These are phyloP conservation scores for Coleophora flavipennella DNA, from an alignment of 2,888 invertebrate species.

Conservation along the genomic window DNA sequence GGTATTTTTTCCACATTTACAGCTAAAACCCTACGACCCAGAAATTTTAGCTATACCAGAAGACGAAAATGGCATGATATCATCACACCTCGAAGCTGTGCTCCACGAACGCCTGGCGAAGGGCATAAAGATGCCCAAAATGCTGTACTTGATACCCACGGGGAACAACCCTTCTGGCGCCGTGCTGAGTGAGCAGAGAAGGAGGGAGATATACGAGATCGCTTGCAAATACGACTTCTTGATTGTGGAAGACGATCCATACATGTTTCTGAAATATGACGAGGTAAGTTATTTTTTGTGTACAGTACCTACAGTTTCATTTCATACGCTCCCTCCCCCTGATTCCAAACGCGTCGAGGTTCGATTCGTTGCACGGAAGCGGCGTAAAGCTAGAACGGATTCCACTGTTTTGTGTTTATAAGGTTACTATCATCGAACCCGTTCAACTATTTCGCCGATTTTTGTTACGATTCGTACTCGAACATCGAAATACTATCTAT, in stretches of 20 bases:
- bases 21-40: constrained; percentile 79
- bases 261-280: constrained; percentile 82
- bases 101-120: constrained; percentile 57
- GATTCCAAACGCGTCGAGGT: too few relatives aligned
- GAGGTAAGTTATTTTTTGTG: constrained; percentile 49
- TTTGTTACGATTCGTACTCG: too few relatives aligned
- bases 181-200: constrained; percentile 76
- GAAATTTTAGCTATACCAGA: constrained; percentile 78
- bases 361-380: too few relatives aligned
- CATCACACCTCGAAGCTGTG: constrained; percentile 70
- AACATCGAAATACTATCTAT: too few relatives aligned
- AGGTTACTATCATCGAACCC: too few relatives aligned
- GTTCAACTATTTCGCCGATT: too few relatives aligned
- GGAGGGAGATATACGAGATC: constrained; percentile 79
- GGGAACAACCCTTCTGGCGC: constrained; percentile 84
- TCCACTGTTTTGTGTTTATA: too few relatives aligned
- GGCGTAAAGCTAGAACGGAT: too few relatives aligned
- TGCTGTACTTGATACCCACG: constrained; percentile 75
- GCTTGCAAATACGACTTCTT: constrained; percentile 83
- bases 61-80: constrained; percentile 78
- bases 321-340: too few relatives aligned
- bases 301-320: too few relatives aligned
- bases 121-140: constrained; percentile 76
- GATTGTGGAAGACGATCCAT: constrained; percentile 88
- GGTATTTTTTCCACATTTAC: constrained; percentile 20